These are phyloP conservation scores for Hylia prasina DNA, from an alignment of 2,113 vertebrate species.

Conservation along the genomic window DNA sequence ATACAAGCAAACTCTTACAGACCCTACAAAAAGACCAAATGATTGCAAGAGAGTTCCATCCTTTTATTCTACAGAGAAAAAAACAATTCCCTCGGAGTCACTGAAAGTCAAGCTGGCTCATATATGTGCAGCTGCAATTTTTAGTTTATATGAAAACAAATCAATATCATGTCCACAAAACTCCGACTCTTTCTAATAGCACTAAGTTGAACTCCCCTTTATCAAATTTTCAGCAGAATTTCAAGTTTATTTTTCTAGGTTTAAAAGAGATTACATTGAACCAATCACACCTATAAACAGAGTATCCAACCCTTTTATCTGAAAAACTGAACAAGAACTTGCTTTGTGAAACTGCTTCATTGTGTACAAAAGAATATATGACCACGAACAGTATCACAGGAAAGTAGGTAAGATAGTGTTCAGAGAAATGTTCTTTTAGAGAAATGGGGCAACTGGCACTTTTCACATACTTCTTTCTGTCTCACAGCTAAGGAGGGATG, in stretches of 20 bases:
- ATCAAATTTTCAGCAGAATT: constrained; percentile 25
- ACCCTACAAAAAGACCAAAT: not conserved
- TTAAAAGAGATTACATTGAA: not conserved
- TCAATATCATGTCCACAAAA: constrained; percentile 4
- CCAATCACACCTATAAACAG: not conserved
- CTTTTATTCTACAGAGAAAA: constrained; percentile 29
- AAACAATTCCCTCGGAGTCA: constrained; percentile 19
- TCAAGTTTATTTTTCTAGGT: not conserved
- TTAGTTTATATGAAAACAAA: constrained; percentile 50
- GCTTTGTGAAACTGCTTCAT: not conserved
- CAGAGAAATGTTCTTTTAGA: not conserved
- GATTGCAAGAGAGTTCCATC: constrained; percentile 3
- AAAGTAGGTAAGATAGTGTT: not conserved
- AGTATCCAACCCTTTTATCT: not conserved
- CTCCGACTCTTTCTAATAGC: not conserved
- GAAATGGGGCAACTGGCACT: not conserved
- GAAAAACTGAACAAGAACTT: not conserved
- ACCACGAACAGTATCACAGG: not conserved
- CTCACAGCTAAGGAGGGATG: not conserved
- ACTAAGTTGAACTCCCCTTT: constrained; percentile 18
- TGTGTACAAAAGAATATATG: not conserved
- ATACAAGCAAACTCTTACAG: not conserved
- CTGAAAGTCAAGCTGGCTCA: constrained; percentile 12
- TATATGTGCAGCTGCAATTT: constrained; percentile 18
- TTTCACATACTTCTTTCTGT: not conserved